Percentiles rank a stretch among this genome's conserved stretches.
These are phyloP conservation scores for Scaptomyza caliginosa DNA, from an alignment of 2,888 invertebrate species.

Conservation along the genomic window DNA sequence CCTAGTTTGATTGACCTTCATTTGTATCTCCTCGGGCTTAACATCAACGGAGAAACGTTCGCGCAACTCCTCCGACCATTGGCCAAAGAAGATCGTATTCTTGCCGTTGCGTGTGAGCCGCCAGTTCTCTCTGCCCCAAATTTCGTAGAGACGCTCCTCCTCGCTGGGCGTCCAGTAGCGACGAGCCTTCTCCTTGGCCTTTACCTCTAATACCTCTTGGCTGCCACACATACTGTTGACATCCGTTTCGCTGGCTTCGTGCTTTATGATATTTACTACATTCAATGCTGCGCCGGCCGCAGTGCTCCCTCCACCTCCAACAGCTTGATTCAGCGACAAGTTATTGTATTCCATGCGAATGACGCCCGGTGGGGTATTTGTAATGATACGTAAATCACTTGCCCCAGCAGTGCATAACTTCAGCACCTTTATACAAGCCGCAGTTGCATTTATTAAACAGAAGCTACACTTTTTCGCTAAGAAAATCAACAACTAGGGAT, in stretches of 20 bases:
- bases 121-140: constrained; percentile 82
- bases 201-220: constrained; percentile 62
- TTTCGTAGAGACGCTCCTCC: constrained; percentile 79
- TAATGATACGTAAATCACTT: constrained; percentile 4
- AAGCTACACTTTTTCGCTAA: constrained; percentile 53
- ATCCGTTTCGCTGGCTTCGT: constrained; percentile 32
- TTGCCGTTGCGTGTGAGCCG: constrained; percentile 78
- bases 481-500: constrained; percentile 72
- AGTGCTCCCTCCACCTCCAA: constrained; percentile 37
- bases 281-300: constrained; percentile 27
- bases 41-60: constrained; percentile 76
- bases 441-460: constrained; percentile 18
- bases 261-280: constrained; percentile 38
- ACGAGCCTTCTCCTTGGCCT: constrained; percentile 71
- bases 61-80: constrained; percentile 77
- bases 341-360: constrained; percentile 67
- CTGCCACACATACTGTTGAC: constrained; percentile 59
- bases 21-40: constrained; percentile 80
- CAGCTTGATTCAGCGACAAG: constrained; percentile 33
- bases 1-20: constrained; percentile 81
- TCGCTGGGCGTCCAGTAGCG: constrained; percentile 81
- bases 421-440: background rate
- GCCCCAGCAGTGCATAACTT: background rate
- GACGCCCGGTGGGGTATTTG: background rate
- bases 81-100: constrained; percentile 76